phyloP scores from a whole-genome alignment of 2,113 vertebrate species.

The Siphamia tubifer region DNA sequence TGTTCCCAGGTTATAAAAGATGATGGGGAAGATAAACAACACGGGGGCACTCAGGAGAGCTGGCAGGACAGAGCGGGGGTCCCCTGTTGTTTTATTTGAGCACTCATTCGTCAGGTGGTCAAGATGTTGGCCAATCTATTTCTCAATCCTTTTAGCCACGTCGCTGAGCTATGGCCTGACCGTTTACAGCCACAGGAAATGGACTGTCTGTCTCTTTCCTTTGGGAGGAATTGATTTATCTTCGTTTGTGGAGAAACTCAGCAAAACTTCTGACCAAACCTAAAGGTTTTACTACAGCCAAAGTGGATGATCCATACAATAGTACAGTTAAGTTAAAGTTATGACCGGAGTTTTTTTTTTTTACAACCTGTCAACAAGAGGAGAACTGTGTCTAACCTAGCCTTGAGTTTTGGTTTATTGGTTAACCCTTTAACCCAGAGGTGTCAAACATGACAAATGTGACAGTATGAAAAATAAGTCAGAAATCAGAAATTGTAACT shows the following conservation, averaged over 20 bases:
- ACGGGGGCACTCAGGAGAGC: background rate
- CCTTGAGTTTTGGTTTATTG: too few species aligned
- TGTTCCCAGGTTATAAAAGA: slow-evolving; percentile 64
- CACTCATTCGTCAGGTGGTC: slow-evolving; percentile 51
- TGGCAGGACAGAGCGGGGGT: background rate
- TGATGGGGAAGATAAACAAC: slow-evolving; percentile 60
- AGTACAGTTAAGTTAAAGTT: background rate
- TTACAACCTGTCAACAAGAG: too few species aligned
- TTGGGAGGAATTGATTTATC: slow-evolving; percentile 18
- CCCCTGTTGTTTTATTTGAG: slow-evolving; percentile 44
- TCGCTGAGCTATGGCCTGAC: slow-evolving; percentile 26
- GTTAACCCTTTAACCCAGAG: too few species aligned
- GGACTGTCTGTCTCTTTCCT: slow-evolving; percentile 13
- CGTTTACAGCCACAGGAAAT: slow-evolving; percentile 39
- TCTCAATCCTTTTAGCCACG: slow-evolving; percentile 18
- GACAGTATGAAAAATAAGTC: too few species aligned
- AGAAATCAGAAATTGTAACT: too few species aligned
- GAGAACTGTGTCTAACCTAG: too few species aligned
- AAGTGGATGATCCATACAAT: background rate
- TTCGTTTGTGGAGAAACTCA: background rate
- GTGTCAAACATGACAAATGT: too few species aligned
- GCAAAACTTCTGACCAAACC: background rate
- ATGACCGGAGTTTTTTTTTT: background rate
- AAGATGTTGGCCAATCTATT: slow-evolving; percentile 33
- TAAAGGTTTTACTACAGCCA: background rate